phyloP scores from a whole-genome alignment of 2,113 vertebrate species.

The Hippocampus mohnikei region DNA sequence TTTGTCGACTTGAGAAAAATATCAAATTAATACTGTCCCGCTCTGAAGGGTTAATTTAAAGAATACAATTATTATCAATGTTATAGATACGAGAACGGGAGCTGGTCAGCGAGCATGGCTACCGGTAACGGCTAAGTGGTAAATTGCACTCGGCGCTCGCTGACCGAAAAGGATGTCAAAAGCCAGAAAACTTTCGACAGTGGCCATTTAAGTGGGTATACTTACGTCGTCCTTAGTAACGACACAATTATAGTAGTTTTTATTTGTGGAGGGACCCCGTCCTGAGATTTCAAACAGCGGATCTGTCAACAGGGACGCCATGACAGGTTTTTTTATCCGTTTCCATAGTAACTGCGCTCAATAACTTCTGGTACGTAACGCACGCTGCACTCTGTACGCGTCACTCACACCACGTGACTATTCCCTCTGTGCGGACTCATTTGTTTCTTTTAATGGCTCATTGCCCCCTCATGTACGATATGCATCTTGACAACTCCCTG shows the following conservation, averaged over 20 bases:
- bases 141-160: too few species aligned
- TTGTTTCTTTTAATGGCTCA: too few species aligned
- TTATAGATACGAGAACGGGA: neutral
- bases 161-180: neutral
- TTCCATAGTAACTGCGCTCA: slow-evolving; percentile 21
- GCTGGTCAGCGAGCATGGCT: neutral
- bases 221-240: slow-evolving; percentile 72
- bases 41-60: neutral
- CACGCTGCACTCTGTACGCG: neutral
- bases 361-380: neutral
- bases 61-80: neutral
- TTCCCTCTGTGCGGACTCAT: too few species aligned
- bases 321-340: slow-evolving; percentile 29
- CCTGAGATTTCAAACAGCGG: slow-evolving; percentile 65
- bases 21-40: neutral
- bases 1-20: too few species aligned
- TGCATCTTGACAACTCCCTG: neutral
- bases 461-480: too few species aligned
- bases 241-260: slow-evolving; percentile 71
- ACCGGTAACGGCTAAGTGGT: neutral
- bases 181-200: neutral
- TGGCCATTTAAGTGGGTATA: neutral
- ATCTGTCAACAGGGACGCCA: slow-evolving; percentile 63
- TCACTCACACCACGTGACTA: too few species aligned
- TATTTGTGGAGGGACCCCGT: slow-evolving; percentile 68